Conservation (phyloP, 92 coral and sea anemone genomes). For the Ricordea florida region DNA sequence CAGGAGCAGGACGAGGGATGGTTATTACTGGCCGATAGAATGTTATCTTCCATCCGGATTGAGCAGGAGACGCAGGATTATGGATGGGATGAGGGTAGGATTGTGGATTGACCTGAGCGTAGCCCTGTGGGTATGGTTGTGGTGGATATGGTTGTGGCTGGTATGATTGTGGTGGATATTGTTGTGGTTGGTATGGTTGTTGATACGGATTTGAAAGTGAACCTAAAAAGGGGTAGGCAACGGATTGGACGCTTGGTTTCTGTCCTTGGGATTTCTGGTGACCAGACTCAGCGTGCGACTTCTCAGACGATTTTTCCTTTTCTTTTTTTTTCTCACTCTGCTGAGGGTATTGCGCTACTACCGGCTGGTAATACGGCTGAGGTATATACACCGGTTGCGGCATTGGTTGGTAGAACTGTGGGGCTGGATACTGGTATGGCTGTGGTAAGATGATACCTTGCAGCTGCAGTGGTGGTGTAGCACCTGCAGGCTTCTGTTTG, state of each 20-base stretch:
- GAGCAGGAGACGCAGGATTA: slow-evolving; percentile 9
- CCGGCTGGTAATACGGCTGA: slow-evolving; percentile 1
- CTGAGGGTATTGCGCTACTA: neutral
- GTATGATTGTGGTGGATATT: too few relatives aligned
- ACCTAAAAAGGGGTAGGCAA: too few relatives aligned
- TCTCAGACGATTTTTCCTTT: neutral
- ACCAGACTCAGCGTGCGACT: neutral
- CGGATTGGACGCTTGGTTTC: too few relatives aligned
- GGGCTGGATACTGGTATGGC: slow-evolving; percentile 3
- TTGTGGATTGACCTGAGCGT: neutral
- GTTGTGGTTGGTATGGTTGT: too few relatives aligned
- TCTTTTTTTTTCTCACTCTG: neutral
- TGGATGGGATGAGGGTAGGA: neutral
- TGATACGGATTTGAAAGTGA: too few relatives aligned
- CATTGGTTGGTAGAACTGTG: slow-evolving; percentile 1
- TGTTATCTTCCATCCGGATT: slow-evolving; percentile 15
- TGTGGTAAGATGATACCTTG: slow-evolving; percentile 11
- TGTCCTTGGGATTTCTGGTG: slow-evolving; percentile 4
- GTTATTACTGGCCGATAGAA: slow-evolving; percentile 46
- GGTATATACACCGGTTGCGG: slow-evolving; percentile 12
- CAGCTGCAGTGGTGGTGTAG: slow-evolving; percentile 10
- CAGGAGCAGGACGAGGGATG: slow-evolving; percentile 19
- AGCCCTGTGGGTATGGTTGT: slow-evolving; percentile 2
- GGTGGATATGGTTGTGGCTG: too few relatives aligned
- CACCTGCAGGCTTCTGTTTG: neutral